Percentiles rank a stretch among this genome's conserved stretches.
phyloP scores from a whole-genome alignment of 2,888 invertebrate species.

The Acanthopleura granulata region DNA sequence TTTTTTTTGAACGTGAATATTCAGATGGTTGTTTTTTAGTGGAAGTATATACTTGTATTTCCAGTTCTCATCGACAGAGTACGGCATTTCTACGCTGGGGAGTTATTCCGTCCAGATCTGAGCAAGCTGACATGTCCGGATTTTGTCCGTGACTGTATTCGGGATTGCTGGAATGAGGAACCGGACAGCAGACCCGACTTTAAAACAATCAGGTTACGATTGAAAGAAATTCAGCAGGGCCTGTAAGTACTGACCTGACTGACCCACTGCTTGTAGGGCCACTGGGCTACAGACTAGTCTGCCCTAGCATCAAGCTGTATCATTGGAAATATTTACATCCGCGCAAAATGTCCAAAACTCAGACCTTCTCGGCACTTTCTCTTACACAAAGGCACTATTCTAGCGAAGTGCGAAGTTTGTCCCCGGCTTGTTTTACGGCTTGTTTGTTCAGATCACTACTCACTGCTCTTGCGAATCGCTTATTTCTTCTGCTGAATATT shows the following conservation, averaged over 20 bases:
- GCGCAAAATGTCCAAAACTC: no score
- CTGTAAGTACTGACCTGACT: constrained; percentile 78
- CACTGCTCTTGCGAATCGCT: no score
- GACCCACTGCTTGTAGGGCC: background rate
- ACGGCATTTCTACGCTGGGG: constrained; percentile 30
- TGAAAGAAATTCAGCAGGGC: constrained; percentile 76
- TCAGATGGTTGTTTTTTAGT: no score
- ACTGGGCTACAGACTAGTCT: background rate
- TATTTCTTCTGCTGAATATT: no score
- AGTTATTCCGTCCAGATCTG: constrained; percentile 48
- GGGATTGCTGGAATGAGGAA: constrained; percentile 68
- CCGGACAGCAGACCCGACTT: constrained; percentile 68
- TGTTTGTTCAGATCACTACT: background rate
- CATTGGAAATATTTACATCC: no score
- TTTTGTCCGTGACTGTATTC: constrained; percentile 63
- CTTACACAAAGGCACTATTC: no score
- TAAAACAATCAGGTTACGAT: constrained; percentile 60
- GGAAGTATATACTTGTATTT: background rate
- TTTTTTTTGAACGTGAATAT: no score
- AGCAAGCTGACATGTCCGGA: constrained; percentile 49
- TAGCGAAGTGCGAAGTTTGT: background rate
- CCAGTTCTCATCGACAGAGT: constrained; percentile 13
- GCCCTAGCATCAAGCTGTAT: no score
- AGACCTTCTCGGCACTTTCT: no score
- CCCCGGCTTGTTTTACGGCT: background rate